phyloP scores from a whole-genome alignment of 2,797 vertebrate species.

The Characodon lateralis region DNA sequence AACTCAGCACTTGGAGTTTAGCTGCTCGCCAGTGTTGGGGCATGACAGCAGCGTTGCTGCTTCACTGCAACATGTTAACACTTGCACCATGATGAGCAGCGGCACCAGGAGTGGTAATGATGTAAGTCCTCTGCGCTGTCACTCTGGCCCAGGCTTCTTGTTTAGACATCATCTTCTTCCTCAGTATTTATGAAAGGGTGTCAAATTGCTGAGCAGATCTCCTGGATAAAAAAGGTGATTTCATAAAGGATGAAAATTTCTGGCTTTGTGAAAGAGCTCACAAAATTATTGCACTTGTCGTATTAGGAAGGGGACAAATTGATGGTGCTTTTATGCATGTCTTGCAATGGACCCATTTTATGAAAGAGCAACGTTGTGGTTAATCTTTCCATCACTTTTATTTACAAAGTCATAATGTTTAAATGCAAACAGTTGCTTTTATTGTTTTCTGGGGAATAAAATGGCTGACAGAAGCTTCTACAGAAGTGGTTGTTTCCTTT shows the following conservation, averaged over 20 bases:
- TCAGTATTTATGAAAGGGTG: constrained; percentile 43
- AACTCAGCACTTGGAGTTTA: constrained; percentile 65
- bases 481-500: constrained; percentile 1
- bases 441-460: neutral
- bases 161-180: constrained; percentile 56
- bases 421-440: neutral
- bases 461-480: neutral
- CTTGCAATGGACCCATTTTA: neutral
- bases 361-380: neutral
- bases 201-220: constrained; percentile 18
- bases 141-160: constrained; percentile 30
- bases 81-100: constrained; percentile 53
- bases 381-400: neutral
- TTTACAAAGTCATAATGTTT: constrained; percentile 1
- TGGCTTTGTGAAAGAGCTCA: constrained; percentile 1
- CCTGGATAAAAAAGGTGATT: neutral
- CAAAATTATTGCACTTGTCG: constrained; percentile 4
- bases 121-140: constrained; percentile 41
- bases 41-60: constrained; percentile 53
- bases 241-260: neutral
- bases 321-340: neutral
- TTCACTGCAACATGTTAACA: constrained; percentile 62
- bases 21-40: constrained; percentile 47
- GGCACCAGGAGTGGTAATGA: constrained; percentile 66
- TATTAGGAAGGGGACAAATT: neutral